Evolutionary conservation across 2,888 invertebrate species (phyloP), one percentile per base, ranked within the genome.

Genomic region (Drosophila fulvimacula): DNA sequence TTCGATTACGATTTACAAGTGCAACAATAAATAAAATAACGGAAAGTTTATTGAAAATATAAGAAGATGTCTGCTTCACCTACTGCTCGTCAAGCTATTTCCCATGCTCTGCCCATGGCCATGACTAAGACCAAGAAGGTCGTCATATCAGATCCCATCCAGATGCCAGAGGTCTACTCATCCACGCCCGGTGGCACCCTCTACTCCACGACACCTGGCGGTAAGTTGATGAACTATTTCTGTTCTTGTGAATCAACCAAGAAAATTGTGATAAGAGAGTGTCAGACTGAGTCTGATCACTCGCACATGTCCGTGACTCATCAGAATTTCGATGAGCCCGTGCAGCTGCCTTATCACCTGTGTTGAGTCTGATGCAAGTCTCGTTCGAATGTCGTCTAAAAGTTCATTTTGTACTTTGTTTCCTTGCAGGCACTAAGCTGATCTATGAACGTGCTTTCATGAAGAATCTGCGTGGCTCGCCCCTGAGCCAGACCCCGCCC

Each of bases 201-300:
- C 48, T 98, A 97, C 93, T 98, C 98, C 1, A 98, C 98, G 46
- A 98, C 98, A 66, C 98, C 98, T 89, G 98, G 98, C 95, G 98
- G 98, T 98, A 94, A 94, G 93, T 92, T 63, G 21, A 39, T 0
- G 24, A 58, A 38, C 49, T 64, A 65, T 65, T 70, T 61, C 19
- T 4, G 9, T n/a, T 39, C 6, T 9, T 46, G 27, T 58, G 61
- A 77, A 69, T 80, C 69, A 83, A 83, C 57, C 57, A 15, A 15
- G 42, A 17, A 32, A 30, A 52, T 34, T 36, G 9, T 69, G 83
- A 79, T 67, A 77, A 68, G 39, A 49, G 17, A 56, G 21, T 10
- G n/a, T 13, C 27, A 9, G 32, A 21, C 46, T 41, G 15, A 0
- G 63, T 51, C 49, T 51, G 30, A 49, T 10, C 27, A 21, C 1